Evolutionary conservation across 1,140 invertebrate genomes (phyloP), one percentile per base, ranked within the genome.

Genomic region (Bombus turneri): DNA sequence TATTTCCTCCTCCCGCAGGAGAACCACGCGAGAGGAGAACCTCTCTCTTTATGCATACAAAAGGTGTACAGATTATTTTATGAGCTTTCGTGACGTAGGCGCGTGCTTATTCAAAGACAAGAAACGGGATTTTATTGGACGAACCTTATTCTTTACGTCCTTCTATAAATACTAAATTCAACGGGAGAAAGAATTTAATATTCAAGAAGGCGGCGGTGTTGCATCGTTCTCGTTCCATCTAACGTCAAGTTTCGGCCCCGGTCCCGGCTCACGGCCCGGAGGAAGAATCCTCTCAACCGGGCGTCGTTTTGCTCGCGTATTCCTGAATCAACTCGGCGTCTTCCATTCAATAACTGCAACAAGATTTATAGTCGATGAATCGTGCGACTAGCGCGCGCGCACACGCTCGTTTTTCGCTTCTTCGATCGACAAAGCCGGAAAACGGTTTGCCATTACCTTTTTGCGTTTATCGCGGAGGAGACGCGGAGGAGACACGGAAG

Each of bases 61-160:
- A 73, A 88, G 76, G 85, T 87, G 85, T 88, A 90, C 39, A 87
- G 89, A 91, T 92, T 92, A 88, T 87, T 90, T 92, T 91, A 90
- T 79, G 77, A 84, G 78, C 47, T 34, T 47, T 64, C 79, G 74
- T 86, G 86, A 86, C 86, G 84, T 81, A 84, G 82, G 25, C 73
- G 79, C 81, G 77, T 69, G 83, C 76, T 86, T 78, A 75, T 74
- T 87, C 86, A 64, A 75, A 62, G 62, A 74, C 62, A 64, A 71
- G 73, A 80, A 87, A 87, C 86, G 79, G 83, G 78, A 79, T 86
- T 88, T 57, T 72, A 57, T 79, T 83, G 66, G 82, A 90, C 85
- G 68, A 76, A 86, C 84, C 83, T 43, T 53, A 72, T 85, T 76
- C 37, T 80, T 59, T 64, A 43, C 15, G 64, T 28, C 66, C 39